Conservation (phyloP, 2,888 invertebrate species). For the Phanerotoma sp. region DNA sequence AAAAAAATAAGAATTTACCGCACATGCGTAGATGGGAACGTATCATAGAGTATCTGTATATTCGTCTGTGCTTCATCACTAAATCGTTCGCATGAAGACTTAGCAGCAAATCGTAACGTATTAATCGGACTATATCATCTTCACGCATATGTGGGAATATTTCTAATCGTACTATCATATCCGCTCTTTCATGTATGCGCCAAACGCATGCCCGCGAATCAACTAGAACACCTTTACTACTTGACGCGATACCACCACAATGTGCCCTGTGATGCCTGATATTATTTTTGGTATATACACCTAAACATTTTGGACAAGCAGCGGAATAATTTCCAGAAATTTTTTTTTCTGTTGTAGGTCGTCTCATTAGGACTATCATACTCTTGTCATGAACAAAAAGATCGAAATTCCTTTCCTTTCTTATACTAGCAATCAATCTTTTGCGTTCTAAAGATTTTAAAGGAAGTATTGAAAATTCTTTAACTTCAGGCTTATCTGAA, state of each 20-base stretch:
- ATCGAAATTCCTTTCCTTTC: constrained; percentile 24
- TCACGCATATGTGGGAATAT: constrained; percentile 25
- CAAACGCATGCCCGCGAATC: constrained; percentile 21
- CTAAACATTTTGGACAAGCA: constrained; percentile 32
- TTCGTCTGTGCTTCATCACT: constrained; percentile 23
- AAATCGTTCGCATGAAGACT: constrained; percentile 27
- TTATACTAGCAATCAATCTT: constrained; percentile 19
- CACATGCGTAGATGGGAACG: too few species aligned
- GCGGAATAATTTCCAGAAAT: constrained; percentile 23
- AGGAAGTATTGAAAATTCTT: too few species aligned
- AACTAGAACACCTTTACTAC: not conserved
- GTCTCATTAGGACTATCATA: constrained; percentile 25
- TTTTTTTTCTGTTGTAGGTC: constrained; percentile 13
- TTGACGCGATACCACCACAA: constrained; percentile 13
- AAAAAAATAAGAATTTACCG: too few species aligned
- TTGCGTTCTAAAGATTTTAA: constrained; percentile 2
- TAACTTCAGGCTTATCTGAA: too few species aligned
- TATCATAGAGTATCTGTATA: not conserved
- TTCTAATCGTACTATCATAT: constrained; percentile 9
- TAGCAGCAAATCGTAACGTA: constrained; percentile 25
- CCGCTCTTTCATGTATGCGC: constrained; percentile 24
- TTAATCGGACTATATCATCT: constrained; percentile 8
- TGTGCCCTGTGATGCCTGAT: constrained; percentile 28
- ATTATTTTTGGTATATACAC: constrained; percentile 28
- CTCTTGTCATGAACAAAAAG: constrained; percentile 16